These are phyloP conservation scores for Actinostola sp. DNA, from an alignment of 92 coral and sea anemone genomes.

Conservation along the genomic window DNA sequence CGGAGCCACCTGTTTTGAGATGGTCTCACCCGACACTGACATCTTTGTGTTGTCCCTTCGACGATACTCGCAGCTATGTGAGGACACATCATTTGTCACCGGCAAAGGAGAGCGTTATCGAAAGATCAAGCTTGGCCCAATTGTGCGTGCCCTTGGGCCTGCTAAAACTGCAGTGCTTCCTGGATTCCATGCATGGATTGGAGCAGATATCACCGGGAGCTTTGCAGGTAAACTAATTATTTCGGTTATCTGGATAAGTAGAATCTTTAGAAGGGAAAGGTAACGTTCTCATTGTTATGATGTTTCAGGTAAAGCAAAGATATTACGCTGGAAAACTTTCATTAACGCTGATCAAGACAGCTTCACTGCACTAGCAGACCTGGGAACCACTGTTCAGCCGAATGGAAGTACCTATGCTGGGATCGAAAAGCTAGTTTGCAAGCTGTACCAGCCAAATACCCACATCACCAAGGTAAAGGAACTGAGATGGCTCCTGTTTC, in stretches of 20 bases:
- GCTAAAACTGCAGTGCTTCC: constrained; percentile 48
- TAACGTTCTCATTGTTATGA: background rate
- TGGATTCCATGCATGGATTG: constrained; percentile 54
- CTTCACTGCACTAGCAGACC: constrained; percentile 51
- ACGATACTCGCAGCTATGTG: constrained; percentile 47
- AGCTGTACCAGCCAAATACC: constrained; percentile 47
- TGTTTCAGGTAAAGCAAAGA: constrained; percentile 20
- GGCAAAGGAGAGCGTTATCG: constrained; percentile 54
- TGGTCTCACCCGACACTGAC: constrained; percentile 48
- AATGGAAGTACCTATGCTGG: constrained; percentile 22
- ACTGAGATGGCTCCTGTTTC: constrained; percentile 50
- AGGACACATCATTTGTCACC: constrained; percentile 42
- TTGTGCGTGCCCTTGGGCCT: constrained; percentile 36
- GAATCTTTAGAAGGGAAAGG: no score
- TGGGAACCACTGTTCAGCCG: constrained; percentile 27
- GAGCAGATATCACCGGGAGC: constrained; percentile 42
- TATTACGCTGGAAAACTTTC: constrained; percentile 52
- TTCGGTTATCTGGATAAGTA: background rate
- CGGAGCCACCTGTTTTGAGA: constrained; percentile 50
- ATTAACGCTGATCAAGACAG: constrained; percentile 28
- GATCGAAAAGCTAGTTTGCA: constrained; percentile 51
- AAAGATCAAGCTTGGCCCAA: constrained; percentile 39
- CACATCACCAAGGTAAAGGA: constrained; percentile 34
- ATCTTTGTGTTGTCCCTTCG: constrained; percentile 58
- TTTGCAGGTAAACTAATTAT: constrained; percentile 32